Evolutionary conservation across 2,888 invertebrate species (phyloP).

Genomic region (Tortricodes alternella): DNA sequence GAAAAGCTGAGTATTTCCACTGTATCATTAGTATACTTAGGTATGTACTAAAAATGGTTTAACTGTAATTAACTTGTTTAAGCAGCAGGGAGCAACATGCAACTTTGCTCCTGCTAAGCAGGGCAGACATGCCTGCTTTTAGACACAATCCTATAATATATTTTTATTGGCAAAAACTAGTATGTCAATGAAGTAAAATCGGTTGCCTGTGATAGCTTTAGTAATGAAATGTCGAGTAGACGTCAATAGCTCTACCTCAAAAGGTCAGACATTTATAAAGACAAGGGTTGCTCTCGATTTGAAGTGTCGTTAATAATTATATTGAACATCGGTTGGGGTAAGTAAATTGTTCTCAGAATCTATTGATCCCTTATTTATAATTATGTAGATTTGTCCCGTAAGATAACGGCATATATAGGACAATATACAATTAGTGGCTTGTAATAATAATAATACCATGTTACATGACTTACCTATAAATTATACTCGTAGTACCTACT

Average conservation of each 20-base stretch:
- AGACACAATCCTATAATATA: too few species aligned
- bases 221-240: constrained; percentile 31
- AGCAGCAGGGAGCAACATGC: too few species aligned
- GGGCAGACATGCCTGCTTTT: too few species aligned
- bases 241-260: constrained; percentile 38
- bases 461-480: too few species aligned
- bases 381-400: neutral
- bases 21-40: too few species aligned
- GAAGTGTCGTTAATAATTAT: constrained; percentile 31
- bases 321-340: constrained; percentile 3
- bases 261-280: constrained; percentile 52
- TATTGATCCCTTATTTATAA: neutral
- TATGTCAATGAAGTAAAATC: neutral
- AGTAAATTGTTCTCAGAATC: constrained; percentile 8
- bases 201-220: neutral
- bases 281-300: constrained; percentile 45
- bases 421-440: too few species aligned
- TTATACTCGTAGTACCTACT: too few species aligned
- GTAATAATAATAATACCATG: too few species aligned
- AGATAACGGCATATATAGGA: neutral
- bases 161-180: neutral
- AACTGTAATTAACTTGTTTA: too few species aligned
- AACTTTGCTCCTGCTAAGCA: too few species aligned
- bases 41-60: too few species aligned
- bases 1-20: too few species aligned